Evolutionary conservation across 2,888 invertebrate genomes (phyloP).

Genomic region (Caenorhabditis sp.): DNA sequence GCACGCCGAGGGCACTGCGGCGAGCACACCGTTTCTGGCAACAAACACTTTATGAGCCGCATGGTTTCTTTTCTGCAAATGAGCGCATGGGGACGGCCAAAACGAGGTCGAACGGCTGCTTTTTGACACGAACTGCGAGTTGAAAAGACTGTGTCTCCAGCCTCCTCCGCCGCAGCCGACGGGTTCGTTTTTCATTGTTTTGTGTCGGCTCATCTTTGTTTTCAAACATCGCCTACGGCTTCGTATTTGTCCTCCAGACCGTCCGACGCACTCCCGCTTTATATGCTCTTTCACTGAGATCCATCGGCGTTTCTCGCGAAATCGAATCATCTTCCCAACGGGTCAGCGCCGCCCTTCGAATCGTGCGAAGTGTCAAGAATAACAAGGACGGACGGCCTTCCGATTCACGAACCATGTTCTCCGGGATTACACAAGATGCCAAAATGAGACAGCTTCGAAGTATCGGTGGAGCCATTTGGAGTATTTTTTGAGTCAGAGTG

Average conservation of each 20-base stretch:
- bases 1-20: neutral
- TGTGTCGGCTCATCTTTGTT: slow-evolving; percentile 52
- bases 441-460: neutral
- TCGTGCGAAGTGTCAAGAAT: slow-evolving; percentile 53
- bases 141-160: slow-evolving; percentile 46
- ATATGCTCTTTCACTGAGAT: slow-evolving; percentile 1
- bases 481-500: too few relatives aligned
- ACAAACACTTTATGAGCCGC: slow-evolving; percentile 46
- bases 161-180: neutral
- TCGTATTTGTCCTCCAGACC: slow-evolving; percentile 51
- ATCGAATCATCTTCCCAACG: slow-evolving; percentile 18
- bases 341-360: slow-evolving; percentile 26
- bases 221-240: slow-evolving; percentile 45
- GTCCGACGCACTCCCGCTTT: slow-evolving; percentile 13
- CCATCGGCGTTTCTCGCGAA: slow-evolving; percentile 28
- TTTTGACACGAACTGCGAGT: slow-evolving; percentile 46
- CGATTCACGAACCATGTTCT: slow-evolving; percentile 32
- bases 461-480: too few relatives aligned
- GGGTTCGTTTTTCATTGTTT: slow-evolving; percentile 54
- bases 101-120: slow-evolving; percentile 21
- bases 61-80: slow-evolving; percentile 31
- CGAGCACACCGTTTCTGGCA: slow-evolving; percentile 38
- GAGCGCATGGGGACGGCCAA: slow-evolving; percentile 8
- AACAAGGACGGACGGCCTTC: slow-evolving; percentile 8
- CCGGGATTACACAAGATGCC: neutral